Evolutionary conservation across 2,888 invertebrate species (phyloP).

Genomic region (Congeria kusceri): DNA sequence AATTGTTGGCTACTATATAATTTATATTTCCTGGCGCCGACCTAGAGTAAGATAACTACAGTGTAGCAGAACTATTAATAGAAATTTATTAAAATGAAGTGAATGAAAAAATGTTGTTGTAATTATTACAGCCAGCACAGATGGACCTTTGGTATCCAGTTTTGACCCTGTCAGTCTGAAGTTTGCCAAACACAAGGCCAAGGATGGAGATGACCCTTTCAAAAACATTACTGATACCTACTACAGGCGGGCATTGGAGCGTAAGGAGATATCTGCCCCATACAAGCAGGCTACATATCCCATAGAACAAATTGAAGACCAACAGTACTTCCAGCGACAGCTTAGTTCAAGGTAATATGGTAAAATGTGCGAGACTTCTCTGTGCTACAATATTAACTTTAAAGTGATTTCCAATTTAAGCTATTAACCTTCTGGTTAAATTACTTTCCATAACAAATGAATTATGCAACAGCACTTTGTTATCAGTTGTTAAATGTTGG

Average conservation of each 20-base stretch:
- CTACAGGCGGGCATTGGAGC: slow-evolving; percentile 71
- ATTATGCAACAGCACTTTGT: no score
- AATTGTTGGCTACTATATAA: no score
- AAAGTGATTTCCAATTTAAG: not conserved
- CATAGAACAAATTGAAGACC: slow-evolving; percentile 89
- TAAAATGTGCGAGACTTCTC: not conserved
- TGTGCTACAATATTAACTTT: not conserved
- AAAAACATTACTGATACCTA: slow-evolving; percentile 78
- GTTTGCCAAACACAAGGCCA: slow-evolving; percentile 74
- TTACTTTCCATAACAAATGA: no score
- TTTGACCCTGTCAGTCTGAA: slow-evolving; percentile 72
- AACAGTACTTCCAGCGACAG: slow-evolving; percentile 79
- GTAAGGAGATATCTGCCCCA: slow-evolving; percentile 96
- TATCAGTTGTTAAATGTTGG: no score
- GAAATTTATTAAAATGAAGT: no score
- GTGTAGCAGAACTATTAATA: no score
- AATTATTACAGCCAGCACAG: no score
- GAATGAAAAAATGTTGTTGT: no score
- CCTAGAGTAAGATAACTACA: no score
- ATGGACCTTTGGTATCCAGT: no score
- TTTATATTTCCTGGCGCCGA: no score
- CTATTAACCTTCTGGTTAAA: no score
- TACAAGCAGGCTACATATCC: slow-evolving; percentile 99
- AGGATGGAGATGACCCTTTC: slow-evolving; percentile 77
- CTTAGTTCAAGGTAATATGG: slow-evolving; percentile 63